phyloP scores from a whole-genome alignment of 2,113 vertebrate genomes.

The Cichladusa arquata region DNA sequence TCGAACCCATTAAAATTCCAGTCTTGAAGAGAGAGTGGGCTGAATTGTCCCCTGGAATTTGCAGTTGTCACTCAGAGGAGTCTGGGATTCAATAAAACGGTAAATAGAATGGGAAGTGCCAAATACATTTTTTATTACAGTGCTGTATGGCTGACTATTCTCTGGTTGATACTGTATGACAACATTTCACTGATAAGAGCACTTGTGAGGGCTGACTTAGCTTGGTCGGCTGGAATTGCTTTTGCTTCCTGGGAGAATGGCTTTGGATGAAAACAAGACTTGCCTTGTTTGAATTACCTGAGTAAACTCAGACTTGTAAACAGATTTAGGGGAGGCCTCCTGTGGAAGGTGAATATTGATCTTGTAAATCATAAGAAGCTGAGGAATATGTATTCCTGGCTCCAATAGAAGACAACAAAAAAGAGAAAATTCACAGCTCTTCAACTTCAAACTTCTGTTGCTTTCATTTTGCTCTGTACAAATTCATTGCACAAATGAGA shows the following conservation, averaged over 20 bases:
- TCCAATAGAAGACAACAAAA: neutral
- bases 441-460: neutral
- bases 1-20: slow-evolving; percentile 65
- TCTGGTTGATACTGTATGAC: neutral
- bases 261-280: neutral
- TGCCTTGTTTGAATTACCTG: slow-evolving; percentile 13
- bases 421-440: neutral
- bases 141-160: neutral
- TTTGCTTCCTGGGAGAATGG: neutral
- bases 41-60: slow-evolving; percentile 24
- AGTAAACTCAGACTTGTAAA: slow-evolving; percentile 15
- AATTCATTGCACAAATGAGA: neutral
- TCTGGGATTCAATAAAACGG: neutral
- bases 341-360: neutral
- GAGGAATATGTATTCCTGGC: neutral
- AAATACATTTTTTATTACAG: slow-evolving; percentile 30
- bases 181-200: slow-evolving; percentile 1
- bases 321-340: neutral
- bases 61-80: neutral
- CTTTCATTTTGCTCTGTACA: neutral
- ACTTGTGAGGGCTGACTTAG: neutral
- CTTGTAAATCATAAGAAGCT: neutral
- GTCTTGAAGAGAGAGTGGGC: neutral
- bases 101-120: neutral
- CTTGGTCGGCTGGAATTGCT: neutral